Conservation (phyloP, 1,140 invertebrate genomes). For the Sycobia sp. region DNA sequence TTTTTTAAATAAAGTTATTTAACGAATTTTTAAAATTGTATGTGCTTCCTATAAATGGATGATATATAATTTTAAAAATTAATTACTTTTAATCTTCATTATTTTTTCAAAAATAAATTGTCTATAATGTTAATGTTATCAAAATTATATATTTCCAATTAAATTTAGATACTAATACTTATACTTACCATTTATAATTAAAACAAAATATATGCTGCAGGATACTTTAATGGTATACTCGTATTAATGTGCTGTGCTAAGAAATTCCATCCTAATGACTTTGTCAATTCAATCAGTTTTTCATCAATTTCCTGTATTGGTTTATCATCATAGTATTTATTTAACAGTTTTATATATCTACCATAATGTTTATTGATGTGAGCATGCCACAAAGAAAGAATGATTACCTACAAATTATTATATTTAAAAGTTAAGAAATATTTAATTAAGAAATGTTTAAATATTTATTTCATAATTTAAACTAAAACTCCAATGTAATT, state of each 20-base stretch:
- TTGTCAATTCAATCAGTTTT: constrained; percentile 71
- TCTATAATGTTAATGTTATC: too few species aligned
- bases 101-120: too few species aligned
- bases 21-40: too few species aligned
- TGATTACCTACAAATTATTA: constrained; percentile 64
- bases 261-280: constrained; percentile 73
- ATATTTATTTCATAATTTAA: too few species aligned
- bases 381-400: constrained; percentile 82
- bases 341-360: constrained; percentile 76
- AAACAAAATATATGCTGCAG: constrained; percentile 69
- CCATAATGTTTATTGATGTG: constrained; percentile 79
- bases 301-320: constrained; percentile 75
- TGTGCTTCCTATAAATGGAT: too few species aligned
- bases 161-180: too few species aligned
- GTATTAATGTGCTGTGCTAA: constrained; percentile 64
- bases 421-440: neutral
- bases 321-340: constrained; percentile 81
- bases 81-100: too few species aligned
- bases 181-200: constrained; percentile 54
- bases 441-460: too few species aligned
- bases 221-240: constrained; percentile 69
- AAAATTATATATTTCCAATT: too few species aligned
- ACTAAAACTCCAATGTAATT: too few species aligned
- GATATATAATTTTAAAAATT: too few species aligned
- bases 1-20: constrained; percentile 26